These are phyloP conservation scores for Catalaphyllia jardinei DNA, from an alignment of 64 coral and sea anemone genomes.

Conservation along the genomic window DNA sequence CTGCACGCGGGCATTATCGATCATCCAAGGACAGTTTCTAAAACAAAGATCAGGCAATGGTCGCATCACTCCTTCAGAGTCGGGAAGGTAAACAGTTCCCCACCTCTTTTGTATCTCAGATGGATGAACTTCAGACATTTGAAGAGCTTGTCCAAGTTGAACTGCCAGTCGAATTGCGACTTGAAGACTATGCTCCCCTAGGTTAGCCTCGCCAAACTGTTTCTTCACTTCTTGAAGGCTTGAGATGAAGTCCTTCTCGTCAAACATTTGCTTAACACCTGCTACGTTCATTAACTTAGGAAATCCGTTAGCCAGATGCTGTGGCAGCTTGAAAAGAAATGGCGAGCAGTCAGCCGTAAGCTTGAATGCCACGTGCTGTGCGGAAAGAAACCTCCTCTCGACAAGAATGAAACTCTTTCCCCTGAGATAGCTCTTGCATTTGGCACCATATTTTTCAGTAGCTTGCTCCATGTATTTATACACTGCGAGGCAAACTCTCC, in stretches of 20 bases:
- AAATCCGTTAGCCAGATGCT: not conserved
- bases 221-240: conserved; percentile 31
- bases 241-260: conserved; percentile 8
- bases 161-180: conserved; percentile 21
- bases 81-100: conserved; percentile 52
- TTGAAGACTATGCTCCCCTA: conserved; percentile 31
- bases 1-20: conserved; percentile 25
- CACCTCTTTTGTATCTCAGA: not conserved
- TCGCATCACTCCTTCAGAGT: conserved; percentile 47
- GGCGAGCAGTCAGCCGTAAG: conserved; percentile 24
- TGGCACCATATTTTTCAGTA: not conserved
- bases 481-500: not conserved
- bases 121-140: not conserved
- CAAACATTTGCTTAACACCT: conserved; percentile 54
- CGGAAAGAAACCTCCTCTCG: conserved; percentile 18
- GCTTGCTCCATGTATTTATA: not conserved
- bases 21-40: conserved; percentile 70
- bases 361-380: conserved; percentile 45
- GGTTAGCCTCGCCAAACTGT: not conserved
- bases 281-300: conserved; percentile 23
- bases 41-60: conserved; percentile 41
- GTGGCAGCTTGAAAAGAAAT: conserved; percentile 36
- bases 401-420: not conserved
- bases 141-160: conserved; percentile 5
- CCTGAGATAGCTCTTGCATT: not conserved